Base-by-base conservation (phyloP, 2,797 vertebrate genomes). In the Jordanella pulchra region DNA sequence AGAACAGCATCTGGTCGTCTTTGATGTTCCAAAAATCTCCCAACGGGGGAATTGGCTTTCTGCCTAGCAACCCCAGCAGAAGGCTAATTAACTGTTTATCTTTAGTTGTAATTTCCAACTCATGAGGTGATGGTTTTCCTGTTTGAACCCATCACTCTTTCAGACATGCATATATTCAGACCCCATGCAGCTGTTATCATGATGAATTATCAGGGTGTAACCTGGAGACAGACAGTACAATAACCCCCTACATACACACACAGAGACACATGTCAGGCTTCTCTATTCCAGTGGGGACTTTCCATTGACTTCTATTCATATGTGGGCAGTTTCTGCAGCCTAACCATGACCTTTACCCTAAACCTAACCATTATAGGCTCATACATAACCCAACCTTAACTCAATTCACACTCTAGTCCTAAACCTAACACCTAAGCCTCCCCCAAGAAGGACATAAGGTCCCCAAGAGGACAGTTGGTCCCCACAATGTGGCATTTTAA, bases 61-160 rank as follows among this genome's bases (percentile, higher is more conserved):
- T 86, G 84, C 87, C 86, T 76, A 76, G 86, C 81, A 90, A 89
- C 81, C 21, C 45, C 48, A 63, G 75, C 3, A 51, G 76, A 76
- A 71, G 67, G 44, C 55, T 76, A 86, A 89, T 89, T 82, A 78
- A 70, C 63, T 50, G 25, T 69, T 89, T 88, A 88, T 91, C 86
- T 89, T 42, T 35, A 53, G 23, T 80, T 81, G 73, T 70, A 70
- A 76, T 51, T 68, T 71, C 67, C 76, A 76, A 30, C 72, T 63
- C 3, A 5, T 63, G 55, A 86, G 65, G 55, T 48, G 71, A 65
- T 61, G 56, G 53, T 25, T 79, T 76, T 72, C 60, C 65, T 71
- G 61, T 55, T 66, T 42, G 27, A 61, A 25, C 66, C 60, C 9
- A 35, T 55, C 28, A 21, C 32, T 61, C 21, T 39, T 6, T 4